phyloP scores from a whole-genome alignment of 2,797 vertebrate species.

The Phoebastria nigripes region DNA sequence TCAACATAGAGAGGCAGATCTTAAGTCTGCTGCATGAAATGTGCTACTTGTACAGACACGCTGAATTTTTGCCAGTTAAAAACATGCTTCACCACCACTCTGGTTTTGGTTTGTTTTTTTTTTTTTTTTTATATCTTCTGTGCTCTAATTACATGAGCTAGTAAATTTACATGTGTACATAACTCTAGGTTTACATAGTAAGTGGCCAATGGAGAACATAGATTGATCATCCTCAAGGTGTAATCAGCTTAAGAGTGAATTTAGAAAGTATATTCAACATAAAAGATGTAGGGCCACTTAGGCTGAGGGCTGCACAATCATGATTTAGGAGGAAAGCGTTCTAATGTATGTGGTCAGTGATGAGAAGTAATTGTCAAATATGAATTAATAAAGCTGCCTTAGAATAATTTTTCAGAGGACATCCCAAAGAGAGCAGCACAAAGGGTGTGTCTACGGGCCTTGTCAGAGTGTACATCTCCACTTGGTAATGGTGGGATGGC shows the following conservation, averaged over 20 bases:
- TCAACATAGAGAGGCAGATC: not conserved
- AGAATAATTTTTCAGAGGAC: not conserved
- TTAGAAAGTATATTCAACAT: not conserved
- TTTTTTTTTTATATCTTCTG: not conserved
- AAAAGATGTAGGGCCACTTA: not conserved
- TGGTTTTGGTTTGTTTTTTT: not conserved
- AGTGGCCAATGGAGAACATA: not conserved
- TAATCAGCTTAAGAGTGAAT: not conserved
- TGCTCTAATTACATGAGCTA: not conserved
- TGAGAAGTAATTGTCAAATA: not conserved
- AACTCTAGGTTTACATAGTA: not conserved
- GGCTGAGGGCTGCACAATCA: not conserved
- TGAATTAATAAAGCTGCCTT: not conserved
- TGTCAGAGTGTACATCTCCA: not conserved
- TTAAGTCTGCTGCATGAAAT: not conserved
- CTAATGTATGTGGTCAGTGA: not conserved
- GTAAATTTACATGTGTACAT: not conserved
- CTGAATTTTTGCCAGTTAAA: not conserved
- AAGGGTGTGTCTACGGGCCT: not conserved
- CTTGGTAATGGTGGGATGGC: not conserved
- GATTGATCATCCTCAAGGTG: not conserved
- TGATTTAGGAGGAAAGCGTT: not conserved
- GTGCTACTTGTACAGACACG: constrained; percentile 34
- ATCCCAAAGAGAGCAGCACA: not conserved
- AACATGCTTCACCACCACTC: not conserved